These are phyloP conservation scores for Hydrophis major DNA, from an alignment of 2,797 vertebrate genomes.

Conservation along the genomic window DNA sequence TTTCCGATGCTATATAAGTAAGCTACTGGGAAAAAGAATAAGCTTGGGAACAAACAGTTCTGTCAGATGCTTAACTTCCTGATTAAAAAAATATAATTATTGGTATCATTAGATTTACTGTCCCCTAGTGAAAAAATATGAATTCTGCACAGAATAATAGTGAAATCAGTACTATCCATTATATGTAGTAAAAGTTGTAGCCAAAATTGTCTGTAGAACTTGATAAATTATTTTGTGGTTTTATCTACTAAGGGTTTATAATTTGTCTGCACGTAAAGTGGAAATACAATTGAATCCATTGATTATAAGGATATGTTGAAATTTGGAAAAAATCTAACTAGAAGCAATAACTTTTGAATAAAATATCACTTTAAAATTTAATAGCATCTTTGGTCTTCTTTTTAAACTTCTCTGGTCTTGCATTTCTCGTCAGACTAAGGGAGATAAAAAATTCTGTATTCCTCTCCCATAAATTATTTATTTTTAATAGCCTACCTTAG, in stretches of 20 bases:
- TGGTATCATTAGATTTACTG: conserved; percentile 43
- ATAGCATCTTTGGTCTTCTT: background rate
- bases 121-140: conserved; percentile 36
- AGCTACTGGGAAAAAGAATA: background rate
- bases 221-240: background rate
- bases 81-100: background rate
- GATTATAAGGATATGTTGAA: background rate
- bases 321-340: background rate
- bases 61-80: conserved; percentile 24
- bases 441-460: background rate
- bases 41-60: conserved; percentile 26
- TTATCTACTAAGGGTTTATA: background rate
- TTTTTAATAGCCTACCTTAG: background rate
- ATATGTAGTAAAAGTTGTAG: background rate
- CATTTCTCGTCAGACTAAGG: background rate
- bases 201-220: background rate
- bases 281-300: background rate
- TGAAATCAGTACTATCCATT: background rate
- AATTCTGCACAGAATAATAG: background rate
- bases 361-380: background rate
- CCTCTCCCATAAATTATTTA: background rate
- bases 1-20: conserved; percentile 14
- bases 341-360: background rate
- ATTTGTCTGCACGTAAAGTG: background rate
- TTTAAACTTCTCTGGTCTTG: background rate